Evolutionary conservation across 2,113 vertebrate genomes (phyloP), one percentile per base, ranked within the genome.

Genomic region (Rhadina sibilatrix): DNA sequence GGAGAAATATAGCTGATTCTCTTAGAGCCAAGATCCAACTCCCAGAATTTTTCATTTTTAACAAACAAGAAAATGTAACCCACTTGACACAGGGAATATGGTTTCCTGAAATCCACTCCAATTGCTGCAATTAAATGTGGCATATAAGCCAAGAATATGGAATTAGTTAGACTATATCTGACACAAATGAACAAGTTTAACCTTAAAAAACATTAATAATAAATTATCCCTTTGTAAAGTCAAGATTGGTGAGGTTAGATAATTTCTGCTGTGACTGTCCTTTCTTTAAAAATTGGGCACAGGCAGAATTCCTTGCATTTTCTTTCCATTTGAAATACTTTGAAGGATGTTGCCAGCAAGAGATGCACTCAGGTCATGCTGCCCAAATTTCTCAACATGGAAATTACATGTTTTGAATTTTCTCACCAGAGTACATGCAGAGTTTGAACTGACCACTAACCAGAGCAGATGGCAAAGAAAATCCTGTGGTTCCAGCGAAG

Each of bases 91-190:
- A 11, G 16, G 50, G 64, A 89, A 89, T 75, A 70, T n/a, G 44
- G 53, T 83, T 93, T 83, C 59, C 69, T 83, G 59, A 93, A 83
- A 93, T 38, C 44, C 42, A 63, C 69, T 90, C 71, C 75, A 94
- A 63, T 19, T 74, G n/a, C 75, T 90, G 75, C 85, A 92, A 86
- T 81, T 90, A 96, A 88, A 93, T 35, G 50, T 52, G 66, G 37
- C 68, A 72, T 27, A 10, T 46, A 77, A 88, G 35, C 47, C 86
- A 86, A 65, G 47, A 90, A 47, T 38, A 77, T 14, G 38, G 68
- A 90, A 53, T 70, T 90, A 90, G 30, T 86, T 65, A 66, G 69
- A 83, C 83, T 90, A 65, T 28, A 89, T 17, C 38, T 83, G 60
- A 90, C 56, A 88, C 38, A 60, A 27, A 42, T 33, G 25, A 93